Base-by-base conservation (phyloP, 2,797 vertebrate genomes). In the Hafferia zeledoni region DNA sequence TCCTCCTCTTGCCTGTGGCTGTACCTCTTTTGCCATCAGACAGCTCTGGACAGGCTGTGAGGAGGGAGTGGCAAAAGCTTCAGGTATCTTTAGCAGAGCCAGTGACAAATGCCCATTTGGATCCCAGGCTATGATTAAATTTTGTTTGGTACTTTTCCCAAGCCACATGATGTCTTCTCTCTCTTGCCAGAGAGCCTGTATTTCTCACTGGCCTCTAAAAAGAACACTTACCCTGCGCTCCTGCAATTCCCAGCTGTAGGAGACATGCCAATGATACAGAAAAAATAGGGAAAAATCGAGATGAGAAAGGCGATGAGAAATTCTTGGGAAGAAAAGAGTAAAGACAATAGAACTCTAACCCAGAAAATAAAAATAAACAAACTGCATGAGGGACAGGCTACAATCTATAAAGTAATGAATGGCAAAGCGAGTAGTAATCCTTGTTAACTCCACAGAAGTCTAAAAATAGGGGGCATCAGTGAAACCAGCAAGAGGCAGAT, bases 81-180 rank as follows among this genome's bases (percentile, higher is more conserved):
- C 10, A 22, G 56, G 49, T 53, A 59, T 80, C 82, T 89, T 89
- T 63, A 70, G 75, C 55, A 76, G 75, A 90, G 55, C 83, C 80
- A 77, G 7, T 64, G 72, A 78, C 53, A 91, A 77, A 71, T 81
- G 28, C 20, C 46, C 22, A 43, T 87, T 76, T 87, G 80, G 43
- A 94, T 92, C 86, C 77, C 59, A 89, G 65, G 28, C 83, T 76
- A 18, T 79, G 80, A 89, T 95, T 87, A 84, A 71, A 84, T 82
- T 90, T 93, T 93, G 43, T 64, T 71, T 82, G 72, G 57, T 74
- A 81, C 57, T 87, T 90, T 44, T 79, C 94, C 70, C 60, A 91
- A 92, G 61, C 76, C 77, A 78, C 72, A 57, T 15, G 52, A 78
- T 86, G 30, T 49, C 23, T 91, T 74, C 33, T 41, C 13, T 91